Conservation (phyloP, 2,888 invertebrate species). For the Amblyteles armatorius region DNA sequence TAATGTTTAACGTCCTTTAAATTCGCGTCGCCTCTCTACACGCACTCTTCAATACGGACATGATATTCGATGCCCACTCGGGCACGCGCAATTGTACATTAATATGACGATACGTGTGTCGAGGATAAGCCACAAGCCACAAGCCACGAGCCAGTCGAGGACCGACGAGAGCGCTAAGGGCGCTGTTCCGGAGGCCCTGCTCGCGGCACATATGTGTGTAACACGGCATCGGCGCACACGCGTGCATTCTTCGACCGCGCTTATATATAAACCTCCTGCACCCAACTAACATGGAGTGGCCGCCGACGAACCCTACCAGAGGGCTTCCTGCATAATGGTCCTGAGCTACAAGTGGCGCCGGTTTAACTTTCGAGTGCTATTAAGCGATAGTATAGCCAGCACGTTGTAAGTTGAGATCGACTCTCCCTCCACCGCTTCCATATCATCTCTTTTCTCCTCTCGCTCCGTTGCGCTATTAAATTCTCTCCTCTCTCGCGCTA, state of each 20-base stretch:
- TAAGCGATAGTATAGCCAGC: constrained; percentile 72
- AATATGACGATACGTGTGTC: constrained; percentile 37
- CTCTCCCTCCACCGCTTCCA: constrained; percentile 43
- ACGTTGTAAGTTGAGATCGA: constrained; percentile 67
- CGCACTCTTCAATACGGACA: background rate
- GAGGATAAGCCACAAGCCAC: constrained; percentile 26
- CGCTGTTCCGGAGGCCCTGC: constrained; percentile 34
- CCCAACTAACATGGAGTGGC: constrained; percentile 56
- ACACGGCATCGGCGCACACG: constrained; percentile 7
- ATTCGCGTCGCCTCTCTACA: background rate
- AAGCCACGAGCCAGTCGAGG: constrained; percentile 51
- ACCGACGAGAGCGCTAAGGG: constrained; percentile 50
- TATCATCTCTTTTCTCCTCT: constrained; percentile 37
- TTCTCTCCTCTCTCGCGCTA: constrained; percentile 12
- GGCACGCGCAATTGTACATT: constrained; percentile 13
- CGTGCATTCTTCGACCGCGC: background rate
- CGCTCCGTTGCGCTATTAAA: too few species aligned
- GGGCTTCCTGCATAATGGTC: constrained; percentile 71
- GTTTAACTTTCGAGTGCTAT: constrained; percentile 79
- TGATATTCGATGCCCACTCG: constrained; percentile 37
- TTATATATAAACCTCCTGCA: constrained; percentile 17
- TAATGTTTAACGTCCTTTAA: background rate
- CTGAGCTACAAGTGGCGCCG: constrained; percentile 78
- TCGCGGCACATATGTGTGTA: constrained; percentile 9
- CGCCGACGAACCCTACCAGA: constrained; percentile 62